Conservation (phyloP, 2,797 vertebrate species). For the Lerista edwardsae region DNA sequence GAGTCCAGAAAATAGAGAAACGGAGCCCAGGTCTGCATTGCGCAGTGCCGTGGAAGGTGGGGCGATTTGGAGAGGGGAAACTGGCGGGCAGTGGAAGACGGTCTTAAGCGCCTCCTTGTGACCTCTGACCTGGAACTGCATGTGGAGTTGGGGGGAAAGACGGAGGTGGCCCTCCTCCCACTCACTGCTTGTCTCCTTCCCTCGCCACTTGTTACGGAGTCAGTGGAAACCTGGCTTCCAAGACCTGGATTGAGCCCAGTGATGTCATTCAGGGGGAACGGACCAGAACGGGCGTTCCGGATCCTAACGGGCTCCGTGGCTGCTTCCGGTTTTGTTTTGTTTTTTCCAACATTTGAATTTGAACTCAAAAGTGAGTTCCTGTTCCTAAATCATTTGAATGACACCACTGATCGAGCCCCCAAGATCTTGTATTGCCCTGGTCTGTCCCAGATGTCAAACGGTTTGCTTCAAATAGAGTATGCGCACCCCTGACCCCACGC, state of each 20-base stretch:
- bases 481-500: no score
- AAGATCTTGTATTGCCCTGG: neutral
- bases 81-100: neutral
- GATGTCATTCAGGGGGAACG: no score
- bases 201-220: neutral
- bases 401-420: no score
- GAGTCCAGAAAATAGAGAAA: conserved; percentile 15
- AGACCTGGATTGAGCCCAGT: no score
- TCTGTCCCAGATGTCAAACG: neutral
- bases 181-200: neutral
- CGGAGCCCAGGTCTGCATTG: neutral
- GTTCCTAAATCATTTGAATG: no score
- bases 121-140: neutral
- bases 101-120: neutral
- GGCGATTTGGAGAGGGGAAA: neutral
- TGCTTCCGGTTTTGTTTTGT: no score
- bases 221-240: neutral
- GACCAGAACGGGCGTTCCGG: no score
- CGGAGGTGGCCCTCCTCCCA: no score
- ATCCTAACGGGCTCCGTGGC: no score
- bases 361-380: no score
- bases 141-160: no score
- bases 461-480: neutral
- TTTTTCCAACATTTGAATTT: no score
- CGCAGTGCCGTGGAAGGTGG: neutral